A percentile compares a stretch with the other conserved stretches of the same genome.
phyloP scores from a whole-genome alignment of 2,797 vertebrate species.

The Tangara arthus region DNA sequence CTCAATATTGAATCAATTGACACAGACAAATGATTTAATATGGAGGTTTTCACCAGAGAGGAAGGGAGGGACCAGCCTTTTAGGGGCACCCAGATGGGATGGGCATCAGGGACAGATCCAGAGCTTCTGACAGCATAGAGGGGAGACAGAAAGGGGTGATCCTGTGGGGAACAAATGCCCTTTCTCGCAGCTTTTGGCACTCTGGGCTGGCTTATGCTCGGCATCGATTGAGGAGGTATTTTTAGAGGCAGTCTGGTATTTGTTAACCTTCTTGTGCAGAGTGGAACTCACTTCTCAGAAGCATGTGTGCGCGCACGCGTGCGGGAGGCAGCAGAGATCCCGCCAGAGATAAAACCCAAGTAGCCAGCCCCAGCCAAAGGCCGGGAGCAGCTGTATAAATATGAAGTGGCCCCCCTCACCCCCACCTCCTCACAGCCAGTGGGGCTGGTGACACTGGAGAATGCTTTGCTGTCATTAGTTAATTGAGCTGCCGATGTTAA shows the following conservation, averaged over 20 bases:
- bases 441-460: constrained; percentile 77
- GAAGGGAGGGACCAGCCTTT: not conserved
- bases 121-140: fast-evolving
- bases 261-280: constrained; percentile 50
- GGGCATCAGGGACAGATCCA: not conserved
- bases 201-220: not conserved
- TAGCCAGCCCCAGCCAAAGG: constrained; percentile 61
- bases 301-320: constrained; percentile 31
- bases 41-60: not conserved
- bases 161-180: not conserved
- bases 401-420: not conserved
- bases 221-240: constrained; percentile 49
- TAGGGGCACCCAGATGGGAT: not conserved
- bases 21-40: constrained; percentile 56
- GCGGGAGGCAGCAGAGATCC: constrained; percentile 60
- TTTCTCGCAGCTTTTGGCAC: not conserved
- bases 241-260: constrained; percentile 54
- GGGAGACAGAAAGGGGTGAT: not conserved
- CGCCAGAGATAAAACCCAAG: constrained; percentile 71
- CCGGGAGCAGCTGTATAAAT: constrained; percentile 77
- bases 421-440: not conserved
- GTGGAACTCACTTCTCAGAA: constrained; percentile 17
- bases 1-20: constrained; percentile 64
- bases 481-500: constrained; percentile 82
- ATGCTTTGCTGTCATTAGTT: constrained; percentile 82